A percentile compares a stretch with the other conserved stretches of the same genome.
Conservation (phyloP, 2,888 invertebrate genomes). For the Nephrotoma appendiculata region DNA sequence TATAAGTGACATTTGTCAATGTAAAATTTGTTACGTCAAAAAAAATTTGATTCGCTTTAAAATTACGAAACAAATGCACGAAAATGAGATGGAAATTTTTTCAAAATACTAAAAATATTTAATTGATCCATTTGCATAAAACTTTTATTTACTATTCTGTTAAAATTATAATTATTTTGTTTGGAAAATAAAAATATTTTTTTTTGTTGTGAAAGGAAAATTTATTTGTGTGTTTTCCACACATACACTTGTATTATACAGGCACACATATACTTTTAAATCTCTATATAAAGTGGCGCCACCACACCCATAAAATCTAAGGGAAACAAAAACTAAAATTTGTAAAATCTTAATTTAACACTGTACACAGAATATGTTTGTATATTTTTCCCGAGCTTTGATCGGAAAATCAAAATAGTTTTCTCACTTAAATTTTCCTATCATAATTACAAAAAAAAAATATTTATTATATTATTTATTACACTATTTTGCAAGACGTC, state of each 20-base stretch:
- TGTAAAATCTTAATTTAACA: neutral
- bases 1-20: neutral
- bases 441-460: neutral
- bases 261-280: neutral
- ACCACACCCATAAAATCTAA: slow-evolving; percentile 1
- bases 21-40: neutral
- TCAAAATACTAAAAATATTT: neutral
- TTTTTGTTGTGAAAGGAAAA: neutral
- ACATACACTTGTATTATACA: neutral
- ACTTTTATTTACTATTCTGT: neutral
- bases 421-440: neutral
- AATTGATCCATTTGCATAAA: neutral
- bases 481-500: neutral
- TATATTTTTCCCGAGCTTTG: neutral
- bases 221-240: neutral
- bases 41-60: neutral
- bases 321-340: neutral
- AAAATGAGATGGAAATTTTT: neutral
- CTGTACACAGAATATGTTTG: neutral
- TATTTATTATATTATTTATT: neutral
- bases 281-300: neutral
- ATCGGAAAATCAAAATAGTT: neutral
- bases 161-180: neutral
- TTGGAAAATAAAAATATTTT: neutral
- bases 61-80: neutral